Conservation (phyloP, 1,140 invertebrate genomes). For the Sipha flava region DNA sequence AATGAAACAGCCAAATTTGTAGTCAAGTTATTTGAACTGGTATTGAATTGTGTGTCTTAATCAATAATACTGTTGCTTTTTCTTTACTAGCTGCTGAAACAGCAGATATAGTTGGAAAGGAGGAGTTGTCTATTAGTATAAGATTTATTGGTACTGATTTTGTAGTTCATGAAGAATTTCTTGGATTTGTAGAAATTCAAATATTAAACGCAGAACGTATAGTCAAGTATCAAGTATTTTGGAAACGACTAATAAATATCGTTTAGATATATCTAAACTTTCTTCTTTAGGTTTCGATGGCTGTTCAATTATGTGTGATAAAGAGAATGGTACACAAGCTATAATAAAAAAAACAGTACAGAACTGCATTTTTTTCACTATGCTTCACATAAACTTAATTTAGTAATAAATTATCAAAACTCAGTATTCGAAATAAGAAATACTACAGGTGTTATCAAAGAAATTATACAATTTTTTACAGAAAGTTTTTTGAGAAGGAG, state of each 20-base stretch:
- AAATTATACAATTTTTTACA: too few species aligned
- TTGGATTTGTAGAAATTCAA: slow-evolving; percentile 38
- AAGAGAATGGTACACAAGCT: slow-evolving; percentile 13
- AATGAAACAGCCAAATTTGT: slow-evolving; percentile 38
- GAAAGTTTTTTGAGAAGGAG: too few species aligned
- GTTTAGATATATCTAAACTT: background rate
- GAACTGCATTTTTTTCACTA: slow-evolving; percentile 13
- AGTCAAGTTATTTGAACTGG: slow-evolving; percentile 36
- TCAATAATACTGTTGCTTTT: slow-evolving; percentile 37
- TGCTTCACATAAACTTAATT: too few species aligned
- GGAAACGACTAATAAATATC: background rate
- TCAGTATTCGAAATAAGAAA: background rate
- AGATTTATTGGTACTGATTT: slow-evolving; percentile 37
- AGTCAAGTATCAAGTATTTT: too few species aligned
- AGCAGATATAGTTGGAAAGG: slow-evolving; percentile 40
- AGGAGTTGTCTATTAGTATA: slow-evolving; percentile 40
- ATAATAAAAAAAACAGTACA: background rate
- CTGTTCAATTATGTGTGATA: slow-evolving; percentile 3
- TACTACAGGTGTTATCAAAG: background rate
- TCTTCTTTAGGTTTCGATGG: slow-evolving; percentile 31
- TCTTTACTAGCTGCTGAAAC: slow-evolving; percentile 39
- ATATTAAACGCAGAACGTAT: background rate
- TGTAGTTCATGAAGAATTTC: slow-evolving; percentile 38
- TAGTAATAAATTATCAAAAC: background rate
- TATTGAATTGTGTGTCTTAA: too few species aligned